Evolutionary conservation across 1,140 invertebrate genomes (phyloP).

Genomic region (Nilaparvata lugens): DNA sequence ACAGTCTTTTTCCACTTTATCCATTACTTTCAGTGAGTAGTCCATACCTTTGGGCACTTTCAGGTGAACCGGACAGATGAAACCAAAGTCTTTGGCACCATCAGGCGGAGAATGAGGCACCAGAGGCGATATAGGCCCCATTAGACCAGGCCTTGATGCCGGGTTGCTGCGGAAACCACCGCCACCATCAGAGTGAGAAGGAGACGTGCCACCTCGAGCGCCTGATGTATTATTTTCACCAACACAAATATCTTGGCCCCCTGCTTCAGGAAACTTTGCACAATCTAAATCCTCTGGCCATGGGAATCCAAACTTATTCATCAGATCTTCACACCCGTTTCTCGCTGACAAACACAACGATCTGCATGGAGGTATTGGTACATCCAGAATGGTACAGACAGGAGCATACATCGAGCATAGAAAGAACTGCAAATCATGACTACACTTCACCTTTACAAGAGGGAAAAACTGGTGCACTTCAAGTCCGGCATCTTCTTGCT

Average conservation of each 20-base stretch:
- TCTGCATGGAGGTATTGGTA: conserved; percentile 84
- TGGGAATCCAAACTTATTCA: conserved; percentile 85
- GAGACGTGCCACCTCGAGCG: conserved; percentile 26
- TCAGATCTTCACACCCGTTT: conserved; percentile 79
- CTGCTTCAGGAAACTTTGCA: conserved; percentile 72
- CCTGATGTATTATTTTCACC: conserved; percentile 59
- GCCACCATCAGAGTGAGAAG: neutral
- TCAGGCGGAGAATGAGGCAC: conserved; percentile 28
- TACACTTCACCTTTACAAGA: conserved; percentile 93
- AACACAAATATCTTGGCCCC: conserved; percentile 64
- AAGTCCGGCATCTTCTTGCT: conserved; percentile 88
- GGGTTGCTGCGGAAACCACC: neutral
- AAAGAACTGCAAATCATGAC: conserved; percentile 88
- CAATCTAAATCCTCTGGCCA: conserved; percentile 95
- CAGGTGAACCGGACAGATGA: conserved; percentile 79
- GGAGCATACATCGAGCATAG: conserved; percentile 94
- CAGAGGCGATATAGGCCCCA: conserved; percentile 1
- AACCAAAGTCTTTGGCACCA: conserved; percentile 56
- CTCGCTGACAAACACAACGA: conserved; percentile 82
- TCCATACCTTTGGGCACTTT: conserved; percentile 65
- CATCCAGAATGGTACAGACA: conserved; percentile 87
- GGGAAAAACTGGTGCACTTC: conserved; percentile 92
- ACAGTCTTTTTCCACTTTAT: conserved; percentile 70
- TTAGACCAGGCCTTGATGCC: neutral
- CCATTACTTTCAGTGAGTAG: conserved; percentile 74